Evolutionary conservation across 2,888 invertebrate species (phyloP), one percentile per base, ranked within the genome.

Genomic region (Neocrepidodera transversa): DNA sequence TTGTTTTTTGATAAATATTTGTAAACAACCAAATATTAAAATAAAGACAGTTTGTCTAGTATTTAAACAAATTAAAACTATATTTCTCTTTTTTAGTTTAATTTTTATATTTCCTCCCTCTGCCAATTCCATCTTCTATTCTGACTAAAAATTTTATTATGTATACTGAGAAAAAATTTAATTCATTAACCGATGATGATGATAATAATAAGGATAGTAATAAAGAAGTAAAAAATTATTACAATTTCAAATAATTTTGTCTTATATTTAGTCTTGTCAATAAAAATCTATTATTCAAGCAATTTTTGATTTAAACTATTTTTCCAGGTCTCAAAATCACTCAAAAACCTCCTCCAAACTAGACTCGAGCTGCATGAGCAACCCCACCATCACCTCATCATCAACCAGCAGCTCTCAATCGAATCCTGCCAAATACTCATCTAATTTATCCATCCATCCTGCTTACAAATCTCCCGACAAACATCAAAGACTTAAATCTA

Each of bases 361-460:
- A n/a, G 51, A 52, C 18, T 11, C 40, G 14, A 42, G 23, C 26
- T 28, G 51, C 11, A 40, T 42, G 23, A 28, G 43, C 10, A 43
- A 52, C 32, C 35, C 62, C 7, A 52, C 52, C 10, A 30, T 28
- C 13, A 18, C 57, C 30, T 58, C 56, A 43, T 64, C 67, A 47
- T 47, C 50, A 43, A 26, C 48, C 32, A 14, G 55, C 10, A 47
- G 42, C 17, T 42, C 48, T 11, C 53, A 52, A 35, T 54, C 62
- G 40, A 11, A 54, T 18, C 49, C 66, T 14, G 48, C 58, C 45
- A 68, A 67, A 58, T 64, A 64, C 32, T 70, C 80, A 7, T 58
- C 69, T 14, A 69, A 73, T 50, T 66, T 78, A 63, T 74, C 75
- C 16, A 76, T 79, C 55, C 78, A 78, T 53, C 75, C 77, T 23